Evolutionary conservation across 2,888 invertebrate species (phyloP), one percentile per base, ranked within the genome.

Genomic region (Resseliella maxima): DNA sequence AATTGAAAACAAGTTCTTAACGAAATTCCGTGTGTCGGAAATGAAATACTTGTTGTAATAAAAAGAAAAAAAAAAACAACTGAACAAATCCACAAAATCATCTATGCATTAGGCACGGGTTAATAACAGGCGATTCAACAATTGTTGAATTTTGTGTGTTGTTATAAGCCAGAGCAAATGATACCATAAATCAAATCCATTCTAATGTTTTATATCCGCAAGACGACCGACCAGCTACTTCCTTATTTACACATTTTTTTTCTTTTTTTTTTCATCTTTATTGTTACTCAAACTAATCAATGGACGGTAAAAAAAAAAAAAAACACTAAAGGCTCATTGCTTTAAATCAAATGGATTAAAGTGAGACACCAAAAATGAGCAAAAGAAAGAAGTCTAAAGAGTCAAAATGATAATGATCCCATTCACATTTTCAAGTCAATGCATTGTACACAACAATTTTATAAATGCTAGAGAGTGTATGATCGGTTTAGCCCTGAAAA

Each of bases 231-330:
- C 18, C 72, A 18, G 72, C 10, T 15, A 72, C 72, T 72, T 72
- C 72, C 72, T 72, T 31, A 72, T 72, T 72, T 72, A 72, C 35
- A 72, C n/a, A n/a, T n/a, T n/a, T n/a, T n/a, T n/a, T n/a, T n/a
- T n/a, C n/a, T n/a, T n/a, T n/a, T n/a, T n/a, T n/a, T n/a, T n/a
- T n/a, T 45, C 45, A 12, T 12, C 12, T 45, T 45, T 45, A 12
- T 45, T 45, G 45, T 10, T 12, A 45, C 12, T 5, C 45, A 50
- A 12, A 50, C 46, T 18, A 50, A 50, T n/a, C n/a, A n/a, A n/a
- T n/a, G n/a, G n/a, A n/a, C n/a, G n/a, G n/a, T n/a, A n/a, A n/a
- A n/a, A n/a, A n/a, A n/a, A n/a, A n/a, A 50, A 8, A 50, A 50
- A 5, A 41, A 8, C 46, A 18, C 18, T 50, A 2, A 2, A 50